Conservation (phyloP, 2,797 vertebrate species). For the Spatula versicolor region DNA sequence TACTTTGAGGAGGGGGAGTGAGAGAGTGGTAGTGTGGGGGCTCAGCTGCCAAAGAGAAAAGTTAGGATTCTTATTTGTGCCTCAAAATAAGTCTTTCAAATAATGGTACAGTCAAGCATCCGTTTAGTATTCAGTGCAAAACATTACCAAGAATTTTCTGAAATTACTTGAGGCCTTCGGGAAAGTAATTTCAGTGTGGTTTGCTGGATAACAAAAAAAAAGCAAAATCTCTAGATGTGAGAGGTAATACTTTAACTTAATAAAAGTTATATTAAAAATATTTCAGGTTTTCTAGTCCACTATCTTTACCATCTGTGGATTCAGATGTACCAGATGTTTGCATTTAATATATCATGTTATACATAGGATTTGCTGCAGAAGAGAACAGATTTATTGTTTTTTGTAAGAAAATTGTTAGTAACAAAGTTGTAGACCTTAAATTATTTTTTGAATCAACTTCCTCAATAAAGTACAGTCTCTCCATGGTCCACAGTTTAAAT, state of each 20-base stretch:
- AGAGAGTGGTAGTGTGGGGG: too few relatives aligned
- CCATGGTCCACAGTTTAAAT: constrained; percentile 11
- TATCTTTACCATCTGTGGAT: constrained; percentile 37
- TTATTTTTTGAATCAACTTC: neutral
- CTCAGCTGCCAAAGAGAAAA: neutral
- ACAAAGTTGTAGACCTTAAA: constrained; percentile 28
- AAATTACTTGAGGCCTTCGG: constrained; percentile 10
- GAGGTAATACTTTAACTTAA: constrained; percentile 28
- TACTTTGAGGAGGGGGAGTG: too few relatives aligned
- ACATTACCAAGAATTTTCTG: neutral
- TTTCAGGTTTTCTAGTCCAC: neutral
- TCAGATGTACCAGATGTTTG: constrained; percentile 32
- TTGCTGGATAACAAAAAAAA: neutral
- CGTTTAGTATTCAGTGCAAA: constrained; percentile 30
- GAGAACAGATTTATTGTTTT: constrained; percentile 51
- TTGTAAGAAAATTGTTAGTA: constrained; percentile 26
- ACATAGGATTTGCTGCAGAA: constrained; percentile 27
- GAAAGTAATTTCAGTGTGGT: constrained; percentile 30
- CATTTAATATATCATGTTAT: constrained; percentile 21
- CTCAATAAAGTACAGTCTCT: constrained; percentile 18
- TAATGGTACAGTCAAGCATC: neutral
- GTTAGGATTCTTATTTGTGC: neutral
- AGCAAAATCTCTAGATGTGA: neutral
- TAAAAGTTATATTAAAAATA: constrained; percentile 45
- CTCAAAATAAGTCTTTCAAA: neutral